A percentile compares a stretch with the other conserved stretches of the same genome.
Evolutionary conservation across 2,888 invertebrate species (phyloP).

Genomic region (Subacronicta megacephala): DNA sequence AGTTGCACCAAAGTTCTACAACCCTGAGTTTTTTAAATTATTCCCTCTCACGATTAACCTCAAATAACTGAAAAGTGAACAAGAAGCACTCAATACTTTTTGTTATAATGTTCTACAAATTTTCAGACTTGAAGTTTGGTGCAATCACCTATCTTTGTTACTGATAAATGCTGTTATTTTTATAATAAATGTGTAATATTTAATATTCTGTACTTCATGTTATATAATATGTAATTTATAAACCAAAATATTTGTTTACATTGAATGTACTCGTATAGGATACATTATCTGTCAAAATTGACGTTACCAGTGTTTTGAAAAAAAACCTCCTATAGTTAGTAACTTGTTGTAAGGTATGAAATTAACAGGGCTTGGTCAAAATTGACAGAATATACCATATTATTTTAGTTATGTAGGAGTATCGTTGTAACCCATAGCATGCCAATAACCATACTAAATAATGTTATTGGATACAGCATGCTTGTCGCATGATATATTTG

Average conservation of each 20-base stretch:
- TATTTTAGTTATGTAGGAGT: constrained; percentile 49
- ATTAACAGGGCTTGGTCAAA: background rate
- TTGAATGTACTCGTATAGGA: constrained; percentile 28
- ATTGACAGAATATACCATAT: constrained; percentile 45
- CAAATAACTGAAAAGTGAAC: background rate
- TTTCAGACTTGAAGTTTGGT: constrained; percentile 50
- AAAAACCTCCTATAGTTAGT: background rate
- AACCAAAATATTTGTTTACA: constrained; percentile 31
- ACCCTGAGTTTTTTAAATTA: constrained; percentile 13
- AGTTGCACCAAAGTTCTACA: constrained; percentile 53
- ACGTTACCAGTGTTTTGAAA: background rate
- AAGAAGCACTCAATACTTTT: constrained; percentile 10
- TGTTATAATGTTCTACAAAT: constrained; percentile 33
- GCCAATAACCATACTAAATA: constrained; percentile 63
- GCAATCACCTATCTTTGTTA: constrained; percentile 33
- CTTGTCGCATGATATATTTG: constrained; percentile 76
- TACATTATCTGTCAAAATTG: constrained; percentile 54
- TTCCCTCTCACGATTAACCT: constrained; percentile 8
- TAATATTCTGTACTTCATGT: constrained; percentile 34
- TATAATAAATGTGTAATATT: constrained; percentile 19
- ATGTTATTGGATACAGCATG: constrained; percentile 73
- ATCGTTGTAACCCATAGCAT: constrained; percentile 68
- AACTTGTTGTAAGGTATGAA: background rate
- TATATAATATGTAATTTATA: constrained; percentile 34
- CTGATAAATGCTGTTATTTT: constrained; percentile 14